Evolutionary conservation across 2,888 invertebrate genomes (phyloP).

Genomic region (Trichacis sp.): DNA sequence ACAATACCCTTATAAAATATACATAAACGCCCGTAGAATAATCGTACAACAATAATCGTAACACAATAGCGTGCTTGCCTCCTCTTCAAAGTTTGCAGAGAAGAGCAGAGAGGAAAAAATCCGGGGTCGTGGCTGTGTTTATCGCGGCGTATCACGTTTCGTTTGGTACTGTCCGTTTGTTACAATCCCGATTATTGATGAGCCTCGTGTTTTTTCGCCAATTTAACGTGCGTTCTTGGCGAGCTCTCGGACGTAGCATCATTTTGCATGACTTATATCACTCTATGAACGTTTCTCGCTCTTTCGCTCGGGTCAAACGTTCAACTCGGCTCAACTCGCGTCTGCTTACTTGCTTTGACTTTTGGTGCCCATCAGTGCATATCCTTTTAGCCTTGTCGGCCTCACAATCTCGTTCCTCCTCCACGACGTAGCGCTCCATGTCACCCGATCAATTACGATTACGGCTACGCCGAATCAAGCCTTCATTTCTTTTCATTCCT

Average conservation of each 20-base stretch:
- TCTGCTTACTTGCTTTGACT: slow-evolving; percentile 20
- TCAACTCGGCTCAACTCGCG: slow-evolving; percentile 9
- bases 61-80: slow-evolving; percentile 22
- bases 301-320: slow-evolving; percentile 23
- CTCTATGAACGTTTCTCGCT: too few species aligned
- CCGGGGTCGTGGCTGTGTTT: not conserved
- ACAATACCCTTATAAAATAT: slow-evolving; percentile 8
- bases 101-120: too few species aligned
- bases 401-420: slow-evolving; percentile 1
- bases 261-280: slow-evolving; percentile 36
- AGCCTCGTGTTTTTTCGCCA: slow-evolving; percentile 8
- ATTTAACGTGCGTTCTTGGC: slow-evolving; percentile 23
- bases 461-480: not conserved
- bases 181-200: slow-evolving; percentile 15
- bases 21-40: slow-evolving; percentile 7
- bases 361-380: slow-evolving; percentile 18
- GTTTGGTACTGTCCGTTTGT: not conserved
- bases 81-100: slow-evolving; percentile 10
- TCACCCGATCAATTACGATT: not conserved
- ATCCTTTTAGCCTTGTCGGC: not conserved
- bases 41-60: too few species aligned
- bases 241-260: slow-evolving; percentile 19
- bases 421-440: not conserved
- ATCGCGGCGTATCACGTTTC: slow-evolving; percentile 13
- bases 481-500: not conserved